A percentile compares a stretch with the other conserved stretches of the same genome.
Evolutionary conservation across 2,797 vertebrate genomes (phyloP).

Genomic region (Oreochromis grahami): DNA sequence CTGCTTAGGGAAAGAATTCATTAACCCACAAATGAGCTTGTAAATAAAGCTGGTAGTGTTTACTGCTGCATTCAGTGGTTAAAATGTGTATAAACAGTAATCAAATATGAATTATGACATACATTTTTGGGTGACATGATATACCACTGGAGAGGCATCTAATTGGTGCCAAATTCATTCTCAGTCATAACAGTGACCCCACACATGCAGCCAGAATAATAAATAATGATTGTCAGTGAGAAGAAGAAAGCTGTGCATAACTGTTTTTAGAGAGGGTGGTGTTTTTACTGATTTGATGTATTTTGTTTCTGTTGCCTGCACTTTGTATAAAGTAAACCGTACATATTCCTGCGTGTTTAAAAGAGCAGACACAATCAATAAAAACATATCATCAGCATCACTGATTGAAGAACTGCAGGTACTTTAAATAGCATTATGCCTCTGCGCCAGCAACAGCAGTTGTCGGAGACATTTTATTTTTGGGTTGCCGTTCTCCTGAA

Average conservation of each 20-base stretch:
- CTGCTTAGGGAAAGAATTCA: background rate
- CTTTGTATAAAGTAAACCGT: background rate
- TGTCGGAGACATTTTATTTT: background rate
- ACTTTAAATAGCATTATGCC: background rate
- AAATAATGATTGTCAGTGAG: background rate
- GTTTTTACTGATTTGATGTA: background rate
- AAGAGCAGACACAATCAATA: background rate
- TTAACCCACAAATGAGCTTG: background rate
- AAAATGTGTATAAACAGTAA: background rate
- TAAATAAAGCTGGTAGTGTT: background rate
- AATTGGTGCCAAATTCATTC: background rate
- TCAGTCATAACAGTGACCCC: background rate
- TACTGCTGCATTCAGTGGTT: background rate
- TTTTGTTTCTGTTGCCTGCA: background rate
- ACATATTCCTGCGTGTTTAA: background rate
- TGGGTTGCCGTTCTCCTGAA: background rate
- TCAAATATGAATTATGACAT: background rate
- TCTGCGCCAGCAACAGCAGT: background rate
- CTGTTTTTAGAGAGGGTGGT: background rate
- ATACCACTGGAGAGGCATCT: background rate
- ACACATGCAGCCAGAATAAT: background rate
- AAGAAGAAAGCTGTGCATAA: background rate
- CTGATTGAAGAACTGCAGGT: background rate
- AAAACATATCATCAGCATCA: background rate
- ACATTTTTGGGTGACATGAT: background rate